Conservation (phyloP, 2,797 vertebrate species). For the Agapornis canus region DNA sequence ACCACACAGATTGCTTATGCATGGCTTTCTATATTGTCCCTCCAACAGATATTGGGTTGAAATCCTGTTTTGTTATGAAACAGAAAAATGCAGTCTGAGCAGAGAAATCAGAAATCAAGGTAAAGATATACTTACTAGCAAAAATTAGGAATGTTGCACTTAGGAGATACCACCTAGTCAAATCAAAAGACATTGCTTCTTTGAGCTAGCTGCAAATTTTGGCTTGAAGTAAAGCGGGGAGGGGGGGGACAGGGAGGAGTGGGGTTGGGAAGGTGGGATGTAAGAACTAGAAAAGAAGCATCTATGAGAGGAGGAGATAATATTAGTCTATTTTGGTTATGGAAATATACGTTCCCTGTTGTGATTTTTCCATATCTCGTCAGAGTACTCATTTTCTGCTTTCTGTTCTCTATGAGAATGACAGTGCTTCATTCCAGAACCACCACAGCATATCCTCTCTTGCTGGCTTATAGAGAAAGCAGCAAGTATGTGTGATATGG, state of each 20-base stretch:
- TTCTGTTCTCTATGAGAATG: neutral
- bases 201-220: neutral
- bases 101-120: neutral
- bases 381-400: neutral
- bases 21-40: neutral
- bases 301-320: neutral
- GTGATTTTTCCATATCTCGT: neutral
- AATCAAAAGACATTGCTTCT: neutral
- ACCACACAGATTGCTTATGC: neutral
- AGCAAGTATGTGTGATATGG: neutral
- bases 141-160: neutral
- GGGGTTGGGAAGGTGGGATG: neutral
- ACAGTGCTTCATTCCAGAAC: neutral
- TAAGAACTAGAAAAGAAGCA: accelerated
- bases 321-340: neutral
- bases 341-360: neutral
- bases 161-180: neutral
- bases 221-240: neutral
- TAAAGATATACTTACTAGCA: neutral
- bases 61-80: neutral
- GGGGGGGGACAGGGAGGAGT: neutral
- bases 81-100: neutral
- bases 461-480: neutral
- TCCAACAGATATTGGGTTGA: neutral
- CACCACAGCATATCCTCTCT: neutral